phyloP scores from a whole-genome alignment of 2,888 invertebrate genomes.

The Chaetogeoica ovagalla region DNA sequence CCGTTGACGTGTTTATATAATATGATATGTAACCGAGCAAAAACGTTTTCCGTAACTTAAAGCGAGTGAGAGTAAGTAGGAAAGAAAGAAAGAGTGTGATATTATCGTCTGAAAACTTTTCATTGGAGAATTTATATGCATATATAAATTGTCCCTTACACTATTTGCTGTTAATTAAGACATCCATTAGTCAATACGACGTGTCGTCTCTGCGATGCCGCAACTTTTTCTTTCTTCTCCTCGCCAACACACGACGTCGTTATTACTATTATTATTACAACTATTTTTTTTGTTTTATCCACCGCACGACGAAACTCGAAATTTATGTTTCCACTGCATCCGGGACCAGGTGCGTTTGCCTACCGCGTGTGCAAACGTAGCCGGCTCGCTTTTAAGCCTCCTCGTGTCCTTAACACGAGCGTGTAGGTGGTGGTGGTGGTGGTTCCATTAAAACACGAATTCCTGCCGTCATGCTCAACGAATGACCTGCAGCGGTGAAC shows the following conservation, averaged over 20 bases:
- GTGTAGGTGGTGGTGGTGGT: background rate
- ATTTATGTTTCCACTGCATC: slow-evolving; percentile 23
- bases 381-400: slow-evolving; percentile 40
- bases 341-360: slow-evolving; percentile 38
- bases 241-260: background rate
- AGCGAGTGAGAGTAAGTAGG: background rate
- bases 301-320: slow-evolving; percentile 11
- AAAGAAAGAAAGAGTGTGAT: background rate
- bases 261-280: slow-evolving; percentile 5
- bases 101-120: slow-evolving; percentile 42
- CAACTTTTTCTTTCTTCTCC: slow-evolving; percentile 26
- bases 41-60: slow-evolving; percentile 11
- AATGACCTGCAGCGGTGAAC: background rate
- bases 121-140: background rate
- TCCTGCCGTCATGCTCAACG: background rate
- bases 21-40: background rate
- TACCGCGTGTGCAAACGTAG: slow-evolving; percentile 28
- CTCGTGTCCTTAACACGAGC: background rate
- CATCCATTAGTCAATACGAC: slow-evolving; percentile 51
- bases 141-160: background rate
- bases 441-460: slow-evolving; percentile 46
- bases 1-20: slow-evolving; percentile 28
- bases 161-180: slow-evolving; percentile 50
- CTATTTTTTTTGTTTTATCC: background rate
- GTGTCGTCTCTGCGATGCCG: background rate